Base-by-base conservation (phyloP, 2,797 vertebrate species). In the Channa striata region DNA sequence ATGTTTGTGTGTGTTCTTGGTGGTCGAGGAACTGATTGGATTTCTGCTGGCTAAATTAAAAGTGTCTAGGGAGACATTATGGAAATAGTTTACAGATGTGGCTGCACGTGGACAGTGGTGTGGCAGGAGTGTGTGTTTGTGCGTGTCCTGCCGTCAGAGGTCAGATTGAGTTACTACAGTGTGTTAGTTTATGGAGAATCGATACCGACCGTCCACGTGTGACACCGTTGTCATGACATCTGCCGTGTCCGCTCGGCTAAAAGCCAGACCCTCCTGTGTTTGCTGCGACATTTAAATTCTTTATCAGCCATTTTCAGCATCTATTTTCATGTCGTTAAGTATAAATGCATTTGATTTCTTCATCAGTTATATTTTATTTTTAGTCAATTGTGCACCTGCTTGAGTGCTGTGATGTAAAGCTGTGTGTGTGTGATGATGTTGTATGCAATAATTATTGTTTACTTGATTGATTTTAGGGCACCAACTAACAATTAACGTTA, bases 121-220 rank as follows among this genome's bases (percentile, higher is more conserved):
- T 23, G 16, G 67, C 30, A 37, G 10, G 23, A 44, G 36, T 30
- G 25, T 30, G 25, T 30, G 39, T 17, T n/a, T 19, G 16, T 40
- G 72, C 30, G 42, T 46, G 64, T 11, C 12, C 36, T 46, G 39
- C 36, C 34, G 39, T 37, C 46, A 25, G 42, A 40, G 52, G 39
- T 7, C 30, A 7, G 49, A 23, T 17, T 13, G 43, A 48, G 57
- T 16, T 70, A 54, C 50, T 69, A 59, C 65, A 77, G 36, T 8
- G 10, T 20, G 61, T 74, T 20, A 16, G 19, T 44, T 59, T 5
- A 67, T 59, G 66, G 59, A 47, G 70, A 51, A 74, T 71, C 61
- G 6, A 59, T 74, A 16, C 16, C 6, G 37, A 5, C 9, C 11
- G 66, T 62, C 25, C 54, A 16, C 20, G 42, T 37, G 25, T 16